Conservation (phyloP, 2,797 vertebrate species). For the Sebastes steindachneri region DNA sequence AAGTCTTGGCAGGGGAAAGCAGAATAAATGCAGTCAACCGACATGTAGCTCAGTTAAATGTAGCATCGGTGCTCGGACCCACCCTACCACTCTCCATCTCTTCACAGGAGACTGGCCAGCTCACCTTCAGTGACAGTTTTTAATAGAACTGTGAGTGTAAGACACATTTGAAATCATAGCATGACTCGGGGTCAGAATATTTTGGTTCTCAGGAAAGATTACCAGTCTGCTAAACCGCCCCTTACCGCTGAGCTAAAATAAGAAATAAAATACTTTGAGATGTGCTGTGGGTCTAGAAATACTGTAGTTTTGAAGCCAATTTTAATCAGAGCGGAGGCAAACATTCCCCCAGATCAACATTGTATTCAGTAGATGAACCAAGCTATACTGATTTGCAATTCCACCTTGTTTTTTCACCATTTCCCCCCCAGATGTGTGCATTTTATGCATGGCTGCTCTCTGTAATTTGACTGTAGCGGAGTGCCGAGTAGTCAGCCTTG, state of each 20-base stretch:
- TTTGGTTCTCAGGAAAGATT: background rate
- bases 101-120: conserved; percentile 3
- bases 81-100: background rate
- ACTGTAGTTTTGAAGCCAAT: background rate
- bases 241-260: background rate
- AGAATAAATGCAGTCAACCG: background rate
- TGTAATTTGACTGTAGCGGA: conserved; percentile 53
- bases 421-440: conserved; percentile 24
- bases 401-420: conserved; percentile 24
- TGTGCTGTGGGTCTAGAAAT: background rate
- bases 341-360: conserved; percentile 9
- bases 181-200: background rate
- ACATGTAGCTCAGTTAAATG: conserved; percentile 18
- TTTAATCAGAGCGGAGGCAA: background rate
- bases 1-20: background rate
- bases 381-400: conserved; percentile 46
- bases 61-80: background rate
- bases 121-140: background rate
- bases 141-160: background rate
- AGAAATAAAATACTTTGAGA: background rate
- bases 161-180: background rate
- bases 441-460: conserved; percentile 45
- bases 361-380: conserved; percentile 23
- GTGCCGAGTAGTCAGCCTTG: conserved; percentile 29
- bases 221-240: background rate